phyloP scores from a whole-genome alignment of 2,888 invertebrate genomes.

The Pristionchus maxplancki region DNA sequence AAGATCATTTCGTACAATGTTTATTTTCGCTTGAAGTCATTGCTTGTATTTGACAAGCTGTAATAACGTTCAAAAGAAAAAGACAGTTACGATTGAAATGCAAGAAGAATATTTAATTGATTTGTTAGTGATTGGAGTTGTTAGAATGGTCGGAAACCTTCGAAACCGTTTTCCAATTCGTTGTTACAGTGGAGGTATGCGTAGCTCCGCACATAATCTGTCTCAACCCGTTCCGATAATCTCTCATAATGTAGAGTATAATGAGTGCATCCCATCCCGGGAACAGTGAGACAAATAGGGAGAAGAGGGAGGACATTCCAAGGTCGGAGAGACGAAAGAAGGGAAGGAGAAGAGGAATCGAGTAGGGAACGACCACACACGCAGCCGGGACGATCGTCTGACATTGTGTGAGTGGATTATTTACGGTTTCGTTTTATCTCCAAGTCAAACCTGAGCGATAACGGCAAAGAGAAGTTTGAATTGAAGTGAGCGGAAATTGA shows the following conservation, averaged over 20 bases:
- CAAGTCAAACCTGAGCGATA: not conserved
- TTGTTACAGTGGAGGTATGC: too few relatives aligned
- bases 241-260: not conserved
- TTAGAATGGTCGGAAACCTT: too few relatives aligned
- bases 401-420: too few relatives aligned
- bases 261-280: not conserved
- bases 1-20: too few relatives aligned
- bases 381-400: not conserved
- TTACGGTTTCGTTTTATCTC: too few relatives aligned
- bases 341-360: not conserved
- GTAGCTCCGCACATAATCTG: not conserved
- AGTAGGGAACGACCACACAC: not conserved
- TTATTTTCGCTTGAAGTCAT: too few relatives aligned
- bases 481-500: not conserved
- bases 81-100: too few relatives aligned
- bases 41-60: too few relatives aligned
- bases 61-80: too few relatives aligned
- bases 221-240: not conserved
- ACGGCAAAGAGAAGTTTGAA: not conserved
- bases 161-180: too few relatives aligned
- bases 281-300: not conserved
- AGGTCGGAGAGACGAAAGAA: not conserved
- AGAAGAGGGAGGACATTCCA: not conserved
- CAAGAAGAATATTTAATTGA: too few relatives aligned
- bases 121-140: too few relatives aligned